A percentile compares a stretch with the other conserved stretches of the same genome.
These are phyloP conservation scores for Gryllus longicercus DNA, from an alignment of 2,888 invertebrate species.

Conservation along the genomic window DNA sequence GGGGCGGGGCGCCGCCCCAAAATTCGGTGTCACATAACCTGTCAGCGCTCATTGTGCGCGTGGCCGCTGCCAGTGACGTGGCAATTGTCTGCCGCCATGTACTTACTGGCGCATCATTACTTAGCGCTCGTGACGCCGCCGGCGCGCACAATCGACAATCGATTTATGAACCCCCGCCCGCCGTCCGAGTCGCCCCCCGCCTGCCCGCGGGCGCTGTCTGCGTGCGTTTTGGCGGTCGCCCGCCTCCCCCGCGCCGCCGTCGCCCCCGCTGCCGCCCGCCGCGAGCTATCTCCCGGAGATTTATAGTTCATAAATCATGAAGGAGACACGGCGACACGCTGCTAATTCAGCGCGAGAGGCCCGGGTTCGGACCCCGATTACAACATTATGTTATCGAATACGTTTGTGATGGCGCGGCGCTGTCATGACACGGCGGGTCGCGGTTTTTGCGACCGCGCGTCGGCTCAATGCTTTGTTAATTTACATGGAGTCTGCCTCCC, in stretches of 20 bases:
- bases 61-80: neutral
- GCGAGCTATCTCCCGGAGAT: neutral
- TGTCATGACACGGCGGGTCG: neutral
- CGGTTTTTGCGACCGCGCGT: neutral
- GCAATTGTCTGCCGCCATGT: slow-evolving; percentile 8
- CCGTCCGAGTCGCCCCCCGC: neutral
- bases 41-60: slow-evolving; percentile 6
- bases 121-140: slow-evolving; percentile 9
- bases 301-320: slow-evolving; percentile 17
- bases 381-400: slow-evolving; percentile 17
- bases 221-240: neutral
- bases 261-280: neutral
- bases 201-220: neutral
- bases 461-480: neutral
- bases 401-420: slow-evolving; percentile 1
- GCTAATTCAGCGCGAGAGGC: slow-evolving; percentile 17
- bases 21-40: slow-evolving; percentile 1
- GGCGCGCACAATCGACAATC: neutral
- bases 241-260: neutral
- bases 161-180: neutral
- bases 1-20: neutral
- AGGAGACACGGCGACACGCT: slow-evolving; percentile 10
- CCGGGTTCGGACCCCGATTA: slow-evolving; percentile 17
- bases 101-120: slow-evolving; percentile 17
- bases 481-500: neutral